phyloP scores from a whole-genome alignment of 2,113 vertebrate species.

The Pedetes capensis region DNA sequence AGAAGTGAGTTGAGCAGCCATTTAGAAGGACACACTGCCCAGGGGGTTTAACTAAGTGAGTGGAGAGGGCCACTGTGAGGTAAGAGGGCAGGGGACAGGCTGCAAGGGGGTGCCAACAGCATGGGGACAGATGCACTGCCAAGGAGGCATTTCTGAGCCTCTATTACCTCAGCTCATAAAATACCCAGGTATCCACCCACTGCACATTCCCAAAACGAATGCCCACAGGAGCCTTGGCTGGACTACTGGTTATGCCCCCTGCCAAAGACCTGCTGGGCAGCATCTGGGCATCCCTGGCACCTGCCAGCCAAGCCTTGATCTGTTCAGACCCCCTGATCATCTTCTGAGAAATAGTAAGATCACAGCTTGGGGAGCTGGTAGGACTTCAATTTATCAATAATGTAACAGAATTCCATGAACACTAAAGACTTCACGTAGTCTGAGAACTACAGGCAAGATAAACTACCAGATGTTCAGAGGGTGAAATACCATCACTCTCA shows the following conservation, averaged over 20 bases:
- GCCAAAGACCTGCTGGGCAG: neutral
- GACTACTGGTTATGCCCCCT: neutral
- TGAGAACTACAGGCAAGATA: neutral
- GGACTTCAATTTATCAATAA: slow-evolving; percentile 55
- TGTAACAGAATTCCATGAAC: slow-evolving; percentile 45
- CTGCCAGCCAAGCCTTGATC: slow-evolving; percentile 52
- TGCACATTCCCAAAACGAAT: neutral
- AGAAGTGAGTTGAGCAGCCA: neutral
- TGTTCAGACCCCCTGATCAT: slow-evolving; percentile 42
- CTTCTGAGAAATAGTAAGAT: slow-evolving; percentile 55
- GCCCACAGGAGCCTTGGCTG: neutral
- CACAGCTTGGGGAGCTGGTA: neutral
- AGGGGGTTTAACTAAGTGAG: neutral
- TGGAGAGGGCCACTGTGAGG: neutral
- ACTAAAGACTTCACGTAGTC: slow-evolving; percentile 18
- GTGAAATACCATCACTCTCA: slow-evolving; percentile 3
- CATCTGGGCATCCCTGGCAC: slow-evolving; percentile 40
- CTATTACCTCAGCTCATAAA: neutral
- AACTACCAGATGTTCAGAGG: neutral
- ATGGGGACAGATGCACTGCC: neutral
- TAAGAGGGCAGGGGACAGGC: neutral
- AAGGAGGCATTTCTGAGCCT: neutral
- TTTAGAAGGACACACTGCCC: neutral
- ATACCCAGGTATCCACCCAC: neutral
- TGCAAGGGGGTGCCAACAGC: neutral